A percentile compares a stretch with the other conserved stretches of the same genome.
These are phyloP conservation scores for Ooceraea biroi DNA, from an alignment of 1,140 invertebrate genomes.

Conservation along the genomic window DNA sequence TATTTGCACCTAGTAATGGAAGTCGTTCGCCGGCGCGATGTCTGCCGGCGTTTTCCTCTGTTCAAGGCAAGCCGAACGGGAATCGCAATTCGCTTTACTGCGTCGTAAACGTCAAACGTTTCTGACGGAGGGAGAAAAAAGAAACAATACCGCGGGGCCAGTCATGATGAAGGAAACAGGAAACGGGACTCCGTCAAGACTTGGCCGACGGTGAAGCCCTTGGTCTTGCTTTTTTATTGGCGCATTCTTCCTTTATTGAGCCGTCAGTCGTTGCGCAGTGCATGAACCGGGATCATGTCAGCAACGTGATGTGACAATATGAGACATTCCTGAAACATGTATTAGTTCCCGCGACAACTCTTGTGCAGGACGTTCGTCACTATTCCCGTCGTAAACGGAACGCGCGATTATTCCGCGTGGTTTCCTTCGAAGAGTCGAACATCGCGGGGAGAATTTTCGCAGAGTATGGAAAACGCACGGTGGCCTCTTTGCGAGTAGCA, in stretches of 20 bases:
- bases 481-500: background rate
- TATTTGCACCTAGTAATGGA: slow-evolving; percentile 40
- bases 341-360: background rate
- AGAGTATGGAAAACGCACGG: background rate
- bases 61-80: background rate
- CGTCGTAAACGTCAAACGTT: slow-evolving; percentile 19
- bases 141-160: slow-evolving; percentile 7
- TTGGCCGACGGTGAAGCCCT: slow-evolving; percentile 6
- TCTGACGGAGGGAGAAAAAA: background rate
- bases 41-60: background rate
- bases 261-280: background rate
- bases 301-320: background rate
- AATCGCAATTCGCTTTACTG: slow-evolving; percentile 32
- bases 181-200: background rate
- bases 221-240: slow-evolving; percentile 18
- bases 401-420: background rate
- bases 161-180: slow-evolving; percentile 20
- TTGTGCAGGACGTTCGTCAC: background rate
- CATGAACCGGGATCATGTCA: slow-evolving; percentile 11
- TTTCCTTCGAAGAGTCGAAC: background rate
- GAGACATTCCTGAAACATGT: background rate
- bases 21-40: background rate
- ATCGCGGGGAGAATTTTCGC: background rate
- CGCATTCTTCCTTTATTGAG: slow-evolving; percentile 2
- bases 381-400: background rate